phyloP scores from a whole-genome alignment of 2,113 vertebrate genomes.

The Hucho hucho region DNA sequence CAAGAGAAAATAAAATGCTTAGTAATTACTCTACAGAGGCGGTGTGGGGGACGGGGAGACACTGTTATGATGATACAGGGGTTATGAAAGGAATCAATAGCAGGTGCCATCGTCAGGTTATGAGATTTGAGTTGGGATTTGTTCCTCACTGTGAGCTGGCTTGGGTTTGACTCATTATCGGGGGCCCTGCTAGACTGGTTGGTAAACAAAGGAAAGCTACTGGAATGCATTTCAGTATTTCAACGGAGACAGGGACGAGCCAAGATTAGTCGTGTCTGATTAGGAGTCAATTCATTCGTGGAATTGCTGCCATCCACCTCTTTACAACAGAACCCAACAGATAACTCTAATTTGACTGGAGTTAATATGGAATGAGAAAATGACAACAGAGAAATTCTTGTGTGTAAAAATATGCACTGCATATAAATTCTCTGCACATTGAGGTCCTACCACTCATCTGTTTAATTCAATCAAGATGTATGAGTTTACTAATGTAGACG shows the following conservation, averaged over 20 bases:
- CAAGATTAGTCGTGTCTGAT: slow-evolving; percentile 62
- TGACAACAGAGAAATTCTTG: no score
- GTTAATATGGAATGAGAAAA: slow-evolving; percentile 10
- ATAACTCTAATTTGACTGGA: neutral
- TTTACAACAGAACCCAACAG: neutral
- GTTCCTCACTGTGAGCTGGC: slow-evolving; percentile 55
- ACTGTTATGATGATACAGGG: neutral
- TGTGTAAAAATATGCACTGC: neutral
- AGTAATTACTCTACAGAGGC: slow-evolving; percentile 67
- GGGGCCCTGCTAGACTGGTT: slow-evolving; percentile 19
- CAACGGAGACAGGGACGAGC: slow-evolving; percentile 29
- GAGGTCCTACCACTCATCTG: neutral
- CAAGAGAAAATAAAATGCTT: slow-evolving; percentile 68
- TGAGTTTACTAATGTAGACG: neutral
- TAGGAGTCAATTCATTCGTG: slow-evolving; percentile 51
- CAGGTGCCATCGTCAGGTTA: slow-evolving; percentile 56
- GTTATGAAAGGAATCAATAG: slow-evolving; percentile 69
- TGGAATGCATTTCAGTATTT: slow-evolving; percentile 23
- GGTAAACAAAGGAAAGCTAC: slow-evolving; percentile 53
- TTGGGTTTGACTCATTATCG: slow-evolving; percentile 55
- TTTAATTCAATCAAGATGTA: neutral
- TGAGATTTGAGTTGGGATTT: slow-evolving; percentile 64
- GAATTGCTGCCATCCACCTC: slow-evolving; percentile 43
- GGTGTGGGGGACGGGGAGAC: slow-evolving; percentile 43
- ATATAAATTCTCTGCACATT: slow-evolving; percentile 18